These are phyloP conservation scores for Drosophila micromelanica DNA, from an alignment of 1,140 invertebrate species.

Conservation along the genomic window DNA sequence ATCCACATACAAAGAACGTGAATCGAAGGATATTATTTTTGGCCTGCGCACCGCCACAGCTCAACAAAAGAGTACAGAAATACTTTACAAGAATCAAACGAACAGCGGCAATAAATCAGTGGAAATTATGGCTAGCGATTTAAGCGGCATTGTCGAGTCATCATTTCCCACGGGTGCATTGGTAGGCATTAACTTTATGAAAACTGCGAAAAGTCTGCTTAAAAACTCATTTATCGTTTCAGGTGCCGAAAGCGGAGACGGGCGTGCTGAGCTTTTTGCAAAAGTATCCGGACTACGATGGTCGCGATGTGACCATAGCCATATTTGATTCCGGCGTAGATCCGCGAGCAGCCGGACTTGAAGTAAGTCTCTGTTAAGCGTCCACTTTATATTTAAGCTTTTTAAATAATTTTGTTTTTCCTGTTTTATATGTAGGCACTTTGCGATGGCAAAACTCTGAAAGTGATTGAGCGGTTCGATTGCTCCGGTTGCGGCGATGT, in stretches of 20 bases:
- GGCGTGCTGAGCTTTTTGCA: constrained; percentile 94
- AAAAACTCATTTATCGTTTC: neutral
- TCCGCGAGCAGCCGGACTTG: constrained; percentile 95
- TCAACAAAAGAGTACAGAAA: neutral
- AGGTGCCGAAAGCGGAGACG: constrained; percentile 97
- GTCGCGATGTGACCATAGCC: constrained; percentile 95
- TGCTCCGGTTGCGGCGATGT: constrained; percentile 98
- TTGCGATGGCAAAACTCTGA: constrained; percentile 89
- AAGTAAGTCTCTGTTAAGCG: constrained; percentile 87
- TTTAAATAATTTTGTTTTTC: constrained; percentile 1
- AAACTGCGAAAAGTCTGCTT: neutral
- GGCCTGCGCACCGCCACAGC: constrained; percentile 6
- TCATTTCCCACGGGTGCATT: constrained; percentile 93
- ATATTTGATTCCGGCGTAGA: constrained; percentile 99
- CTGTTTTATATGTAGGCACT: constrained; percentile 87
- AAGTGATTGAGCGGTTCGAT: constrained; percentile 97
- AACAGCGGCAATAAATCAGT: constrained; percentile 40
- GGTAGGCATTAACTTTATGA: constrained; percentile 49
- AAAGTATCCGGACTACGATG: constrained; percentile 97
- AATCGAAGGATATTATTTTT: constrained; percentile 24
- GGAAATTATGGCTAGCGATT: constrained; percentile 58
- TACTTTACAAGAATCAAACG: constrained; percentile 23
- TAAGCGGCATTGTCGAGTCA: constrained; percentile 87
- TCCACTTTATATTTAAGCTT: constrained; percentile 1
- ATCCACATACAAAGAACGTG: constrained; percentile 10